Conservation (phyloP, 2,113 vertebrate genomes). For the Antigone vipio region DNA sequence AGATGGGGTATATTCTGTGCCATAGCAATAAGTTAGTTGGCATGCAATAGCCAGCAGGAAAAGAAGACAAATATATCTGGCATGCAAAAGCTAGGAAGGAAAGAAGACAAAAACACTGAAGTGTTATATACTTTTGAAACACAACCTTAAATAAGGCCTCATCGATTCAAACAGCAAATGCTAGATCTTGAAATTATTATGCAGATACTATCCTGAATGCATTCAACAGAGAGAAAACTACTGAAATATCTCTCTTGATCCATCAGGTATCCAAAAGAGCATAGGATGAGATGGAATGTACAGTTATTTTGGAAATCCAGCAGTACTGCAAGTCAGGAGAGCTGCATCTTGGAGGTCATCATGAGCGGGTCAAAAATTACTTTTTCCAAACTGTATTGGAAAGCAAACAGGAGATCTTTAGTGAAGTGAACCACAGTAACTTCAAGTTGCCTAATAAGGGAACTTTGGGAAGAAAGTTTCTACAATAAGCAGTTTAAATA, state of each 20-base stretch:
- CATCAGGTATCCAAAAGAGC: not conserved
- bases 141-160: not conserved
- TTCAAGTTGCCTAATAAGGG: not conserved
- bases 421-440: too few relatives aligned
- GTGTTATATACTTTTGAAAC: conserved; percentile 1
- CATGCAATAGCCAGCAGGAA: not conserved
- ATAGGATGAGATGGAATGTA: not conserved
- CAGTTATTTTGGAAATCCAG: not conserved
- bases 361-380: not conserved
- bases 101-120: not conserved
- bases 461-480: not conserved
- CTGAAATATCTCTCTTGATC: not conserved
- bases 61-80: not conserved
- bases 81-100: not conserved
- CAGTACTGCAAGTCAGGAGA: not conserved
- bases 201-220: not conserved
- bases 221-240: not conserved
- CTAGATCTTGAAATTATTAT: not conserved
- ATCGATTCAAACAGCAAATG: not conserved
- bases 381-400: not conserved
- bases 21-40: conserved; percentile 24
- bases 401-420: not conserved
- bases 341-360: not conserved
- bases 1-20: conserved; percentile 9
- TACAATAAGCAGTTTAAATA: not conserved